Evolutionary conservation across 2,888 invertebrate species (phyloP), one percentile per base, ranked within the genome.

Genomic region (Andrena bucephala): DNA sequence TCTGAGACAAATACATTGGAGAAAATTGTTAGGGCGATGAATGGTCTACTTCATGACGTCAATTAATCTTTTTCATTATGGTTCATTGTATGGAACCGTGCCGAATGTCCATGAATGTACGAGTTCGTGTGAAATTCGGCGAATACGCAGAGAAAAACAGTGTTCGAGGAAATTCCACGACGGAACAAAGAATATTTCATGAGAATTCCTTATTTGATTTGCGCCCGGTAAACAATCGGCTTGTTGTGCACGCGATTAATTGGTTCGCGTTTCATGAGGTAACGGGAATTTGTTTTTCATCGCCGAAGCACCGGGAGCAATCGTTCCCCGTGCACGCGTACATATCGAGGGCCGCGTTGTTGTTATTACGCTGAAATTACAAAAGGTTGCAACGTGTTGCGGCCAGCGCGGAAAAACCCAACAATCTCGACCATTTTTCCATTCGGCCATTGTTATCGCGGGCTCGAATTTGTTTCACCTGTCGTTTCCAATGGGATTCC

Each of bases 351-450:
- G 48, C 13, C 13, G 29, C n/a, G 33, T 59, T 57, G 71, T 71
- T 65, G 71, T 59, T 65, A 71, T 66, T 71, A 63, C 59, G 27
- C 65, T 77, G 59, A 57, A 71, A 77, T 77, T 71, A 65, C 71
- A 71, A 77, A 65, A 57, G 48, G 31, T 67, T 33, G 73, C 27
- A 36, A 60, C 20, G 36, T 50, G 36, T 13, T 36, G 69, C 75
- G 31, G 13, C n/a, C 10, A 13, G 16, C 24, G 4, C 13, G 33
- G 24, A 10, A 52, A 71, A 69, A 42, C n/a, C 13, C 52, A 33
- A 52, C 42, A 48, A 73, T 65, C 65, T 42, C 31, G 65, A 59
- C 31, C 20, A 73, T 59, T 42, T 48, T 29, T 29, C 31, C 16
- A 5, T 33, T 36, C 52, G 33, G 62, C 33, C 42, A 48, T 70